Percentiles rank a stretch among this genome's conserved stretches.
phyloP scores from a whole-genome alignment of 1,140 invertebrate genomes.

The Calephelis nemesis region DNA sequence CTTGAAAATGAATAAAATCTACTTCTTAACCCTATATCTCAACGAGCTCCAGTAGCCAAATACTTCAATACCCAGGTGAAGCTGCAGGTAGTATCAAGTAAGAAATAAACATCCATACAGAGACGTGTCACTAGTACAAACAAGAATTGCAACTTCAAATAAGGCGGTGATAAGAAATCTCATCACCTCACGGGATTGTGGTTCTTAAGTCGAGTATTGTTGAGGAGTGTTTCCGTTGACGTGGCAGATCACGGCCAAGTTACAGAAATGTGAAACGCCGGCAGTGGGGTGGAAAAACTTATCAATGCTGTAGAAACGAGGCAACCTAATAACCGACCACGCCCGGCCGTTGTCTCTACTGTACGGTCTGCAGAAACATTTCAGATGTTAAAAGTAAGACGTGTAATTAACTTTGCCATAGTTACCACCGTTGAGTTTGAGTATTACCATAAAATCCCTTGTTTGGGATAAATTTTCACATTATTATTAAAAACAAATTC shows the following conservation, averaged over 20 bases:
- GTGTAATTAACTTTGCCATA: too few relatives aligned
- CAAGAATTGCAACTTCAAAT: constrained; percentile 6
- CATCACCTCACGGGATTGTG: not conserved
- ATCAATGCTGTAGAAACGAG: constrained; percentile 41
- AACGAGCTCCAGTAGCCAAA: too few relatives aligned
- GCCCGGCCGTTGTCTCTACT: constrained; percentile 24
- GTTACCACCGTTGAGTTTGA: too few relatives aligned
- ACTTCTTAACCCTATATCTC: too few relatives aligned
- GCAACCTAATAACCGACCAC: constrained; percentile 30
- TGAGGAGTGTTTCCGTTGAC: not conserved
- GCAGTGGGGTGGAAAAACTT: constrained; percentile 35
- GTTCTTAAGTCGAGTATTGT: not conserved
- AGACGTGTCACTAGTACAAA: not conserved
- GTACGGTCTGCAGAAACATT: constrained; percentile 25
- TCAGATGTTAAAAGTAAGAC: not conserved
- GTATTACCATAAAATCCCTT: too few relatives aligned
- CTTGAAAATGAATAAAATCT: too few relatives aligned
- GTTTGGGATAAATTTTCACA: too few relatives aligned
- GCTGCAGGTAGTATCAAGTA: too few relatives aligned
- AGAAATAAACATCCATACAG: too few relatives aligned
- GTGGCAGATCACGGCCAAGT: constrained; percentile 3
- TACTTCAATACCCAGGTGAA: too few relatives aligned
- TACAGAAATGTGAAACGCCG: constrained; percentile 29
- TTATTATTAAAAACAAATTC: too few relatives aligned
- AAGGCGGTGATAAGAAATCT: not conserved